Evolutionary conservation across 2,888 invertebrate genomes (phyloP).

Genomic region (Drosophila mercatorum): DNA sequence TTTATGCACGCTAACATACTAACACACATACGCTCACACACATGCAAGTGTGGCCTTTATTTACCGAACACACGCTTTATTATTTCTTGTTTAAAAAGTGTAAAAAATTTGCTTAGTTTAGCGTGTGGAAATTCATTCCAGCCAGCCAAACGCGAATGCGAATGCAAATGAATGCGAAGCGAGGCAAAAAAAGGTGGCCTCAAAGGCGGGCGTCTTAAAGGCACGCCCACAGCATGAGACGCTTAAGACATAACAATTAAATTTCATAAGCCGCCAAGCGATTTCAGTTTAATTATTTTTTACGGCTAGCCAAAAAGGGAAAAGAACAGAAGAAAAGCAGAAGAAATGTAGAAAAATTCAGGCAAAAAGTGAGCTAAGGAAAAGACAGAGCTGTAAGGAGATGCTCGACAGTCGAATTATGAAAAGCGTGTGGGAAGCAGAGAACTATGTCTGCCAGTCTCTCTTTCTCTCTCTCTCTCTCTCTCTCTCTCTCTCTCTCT

Average conservation of each 20-base stretch:
- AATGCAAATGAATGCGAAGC: constrained; percentile 24
- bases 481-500: background rate
- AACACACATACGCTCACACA: constrained; percentile 1
- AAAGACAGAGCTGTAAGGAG: constrained; percentile 39
- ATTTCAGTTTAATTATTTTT: constrained; percentile 68
- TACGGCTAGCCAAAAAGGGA: constrained; percentile 20
- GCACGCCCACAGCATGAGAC: constrained; percentile 11
- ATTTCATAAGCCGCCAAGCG: constrained; percentile 63
- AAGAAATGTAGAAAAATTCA: background rate
- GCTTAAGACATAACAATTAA: constrained; percentile 63
- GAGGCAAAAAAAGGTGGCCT: constrained; percentile 18
- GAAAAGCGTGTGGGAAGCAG: constrained; percentile 33
- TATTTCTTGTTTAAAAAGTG: constrained; percentile 55
- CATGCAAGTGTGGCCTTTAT: constrained; percentile 47
- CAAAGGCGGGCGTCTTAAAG: constrained; percentile 7
- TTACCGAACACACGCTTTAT: constrained; percentile 46
- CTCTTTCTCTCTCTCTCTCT: background rate
- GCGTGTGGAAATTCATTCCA: constrained; percentile 51
- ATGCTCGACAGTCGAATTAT: constrained; percentile 34
- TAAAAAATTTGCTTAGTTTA: constrained; percentile 57
- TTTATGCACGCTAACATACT: background rate
- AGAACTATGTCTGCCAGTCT: constrained; percentile 1
- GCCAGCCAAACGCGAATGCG: constrained; percentile 19
- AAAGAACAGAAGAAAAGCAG: background rate
- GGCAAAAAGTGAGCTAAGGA: constrained; percentile 12